phyloP scores from a whole-genome alignment of 2,797 vertebrate genomes.

The Carduelis carduelis region DNA sequence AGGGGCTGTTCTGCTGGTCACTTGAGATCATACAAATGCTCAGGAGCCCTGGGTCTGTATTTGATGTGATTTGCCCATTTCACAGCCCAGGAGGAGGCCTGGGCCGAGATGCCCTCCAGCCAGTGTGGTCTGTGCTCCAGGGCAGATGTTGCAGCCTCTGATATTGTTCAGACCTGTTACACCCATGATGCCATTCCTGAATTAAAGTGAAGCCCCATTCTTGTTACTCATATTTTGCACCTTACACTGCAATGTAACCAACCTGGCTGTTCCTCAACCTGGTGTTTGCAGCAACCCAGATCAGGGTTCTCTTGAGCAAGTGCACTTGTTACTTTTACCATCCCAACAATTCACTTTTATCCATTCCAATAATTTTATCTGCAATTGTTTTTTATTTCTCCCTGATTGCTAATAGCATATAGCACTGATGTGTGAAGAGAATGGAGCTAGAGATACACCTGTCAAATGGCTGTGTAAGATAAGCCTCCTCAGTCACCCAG shows the following conservation, averaged over 20 bases:
- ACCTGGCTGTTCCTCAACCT: not conserved
- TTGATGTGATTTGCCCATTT: not conserved
- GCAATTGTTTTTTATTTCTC: not conserved
- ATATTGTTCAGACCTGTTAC: not conserved
- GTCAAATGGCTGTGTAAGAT: not conserved
- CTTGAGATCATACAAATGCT: not conserved
- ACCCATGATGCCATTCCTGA: fast-evolving
- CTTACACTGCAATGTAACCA: not conserved
- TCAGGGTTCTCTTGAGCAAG: not conserved
- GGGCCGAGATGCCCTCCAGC: not conserved
- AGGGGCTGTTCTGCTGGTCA: not conserved
- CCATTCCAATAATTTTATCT: not conserved
- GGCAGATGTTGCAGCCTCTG: not conserved
- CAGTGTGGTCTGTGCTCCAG: not conserved
- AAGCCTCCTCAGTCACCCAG: not conserved
- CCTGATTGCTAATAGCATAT: not conserved
- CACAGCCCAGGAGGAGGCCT: not conserved
- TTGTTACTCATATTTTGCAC: not conserved
- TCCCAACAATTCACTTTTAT: not conserved
- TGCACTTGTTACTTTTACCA: not conserved
- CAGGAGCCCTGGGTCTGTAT: fast-evolving
- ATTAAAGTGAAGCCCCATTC: not conserved
- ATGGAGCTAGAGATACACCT: not conserved
- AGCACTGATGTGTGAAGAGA: not conserved
- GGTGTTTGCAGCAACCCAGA: not conserved